Base-by-base conservation (phyloP, 2,113 vertebrate species). In the Ageneiosus marmoratus region DNA sequence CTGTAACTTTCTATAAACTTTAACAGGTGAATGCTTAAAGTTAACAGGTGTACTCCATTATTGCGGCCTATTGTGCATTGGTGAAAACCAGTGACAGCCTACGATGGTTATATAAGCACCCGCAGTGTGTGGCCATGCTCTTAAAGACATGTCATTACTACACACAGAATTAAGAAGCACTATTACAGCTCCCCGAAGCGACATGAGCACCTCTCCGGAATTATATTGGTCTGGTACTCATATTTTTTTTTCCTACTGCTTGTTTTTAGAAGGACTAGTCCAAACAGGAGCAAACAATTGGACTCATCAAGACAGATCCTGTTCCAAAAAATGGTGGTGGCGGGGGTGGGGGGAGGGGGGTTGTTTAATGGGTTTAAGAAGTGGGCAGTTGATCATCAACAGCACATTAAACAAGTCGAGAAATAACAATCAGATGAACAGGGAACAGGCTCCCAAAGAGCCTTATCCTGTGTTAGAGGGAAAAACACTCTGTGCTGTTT, bases 251-350 rank as follows among this genome's bases (percentile, higher is more conserved):
- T n/a, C n/a, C 83, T 32, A 44, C 65, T 72, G 34, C 53, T 81
- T 81, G 80, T 80, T 85, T 86, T 34, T 16, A 75, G 70, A 89
- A 83, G 11, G 27, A 72, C 83, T 81, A 86, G 80, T 85, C 78
- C 79, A 48, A 86, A 88, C 88, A 93, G 88, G 87, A 88, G 79
- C 77, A 87, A 77, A 32, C 8, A 75, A 81, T 83, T 53, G 41
- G 15, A 84, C 89, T 90, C 88, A 91, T 93, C 88, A 90, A 79
- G 50, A 37, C 16, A 5, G 13, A 62, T 24, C 60, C 18, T 69
- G 44, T 56, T 27, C 70, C 50, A 80, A 82, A 79, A 72, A 75
- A 20, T 27, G 44, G 46, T 41, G 37, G 37, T 41, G 37, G 37
- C n/a, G 4, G 70, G 24, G 69, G 67, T 2, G 32, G 32, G 34